Percentiles rank a stretch among this genome's conserved stretches.
Conservation (phyloP, 2,888 invertebrate species). For the Agrochola lychnidis region DNA sequence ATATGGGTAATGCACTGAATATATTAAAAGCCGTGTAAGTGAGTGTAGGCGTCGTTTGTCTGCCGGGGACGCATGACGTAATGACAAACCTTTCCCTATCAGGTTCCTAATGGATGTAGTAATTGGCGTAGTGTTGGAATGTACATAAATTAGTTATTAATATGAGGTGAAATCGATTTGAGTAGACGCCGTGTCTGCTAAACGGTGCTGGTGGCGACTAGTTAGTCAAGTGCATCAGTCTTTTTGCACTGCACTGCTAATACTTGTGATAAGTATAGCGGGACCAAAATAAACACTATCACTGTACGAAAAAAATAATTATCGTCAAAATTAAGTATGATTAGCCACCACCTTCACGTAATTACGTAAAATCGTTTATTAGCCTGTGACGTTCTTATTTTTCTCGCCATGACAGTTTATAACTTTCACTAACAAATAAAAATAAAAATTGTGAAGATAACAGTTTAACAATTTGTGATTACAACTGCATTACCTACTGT, state of each 20-base stretch:
- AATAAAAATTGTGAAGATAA: constrained; percentile 5
- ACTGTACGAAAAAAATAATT: neutral
- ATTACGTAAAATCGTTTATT: neutral
- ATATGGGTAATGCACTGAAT: constrained; percentile 54
- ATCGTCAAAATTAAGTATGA: neutral
- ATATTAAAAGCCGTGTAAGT: constrained; percentile 48
- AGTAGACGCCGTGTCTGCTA: constrained; percentile 9
- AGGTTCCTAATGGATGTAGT: constrained; percentile 73
- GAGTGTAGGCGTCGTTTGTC: constrained; percentile 53
- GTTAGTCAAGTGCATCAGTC: constrained; percentile 14
- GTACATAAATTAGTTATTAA: constrained; percentile 59
- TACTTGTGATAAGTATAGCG: constrained; percentile 16
- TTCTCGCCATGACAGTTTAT: neutral
- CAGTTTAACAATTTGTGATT: constrained; percentile 6
- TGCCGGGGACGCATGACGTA: constrained; percentile 54
- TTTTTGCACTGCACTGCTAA: constrained; percentile 26
- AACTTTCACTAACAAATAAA: neutral
- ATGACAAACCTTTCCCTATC: constrained; percentile 68
- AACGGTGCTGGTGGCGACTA: neutral
- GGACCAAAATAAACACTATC: constrained; percentile 1
- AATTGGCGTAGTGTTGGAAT: constrained; percentile 63
- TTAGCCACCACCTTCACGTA: neutral
- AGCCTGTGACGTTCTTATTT: neutral
- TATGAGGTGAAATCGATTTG: constrained; percentile 56
- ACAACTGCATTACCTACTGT: constrained; percentile 4